Evolutionary conservation across 2,797 vertebrate species (phyloP).

Genomic region (Morus bassanus): DNA sequence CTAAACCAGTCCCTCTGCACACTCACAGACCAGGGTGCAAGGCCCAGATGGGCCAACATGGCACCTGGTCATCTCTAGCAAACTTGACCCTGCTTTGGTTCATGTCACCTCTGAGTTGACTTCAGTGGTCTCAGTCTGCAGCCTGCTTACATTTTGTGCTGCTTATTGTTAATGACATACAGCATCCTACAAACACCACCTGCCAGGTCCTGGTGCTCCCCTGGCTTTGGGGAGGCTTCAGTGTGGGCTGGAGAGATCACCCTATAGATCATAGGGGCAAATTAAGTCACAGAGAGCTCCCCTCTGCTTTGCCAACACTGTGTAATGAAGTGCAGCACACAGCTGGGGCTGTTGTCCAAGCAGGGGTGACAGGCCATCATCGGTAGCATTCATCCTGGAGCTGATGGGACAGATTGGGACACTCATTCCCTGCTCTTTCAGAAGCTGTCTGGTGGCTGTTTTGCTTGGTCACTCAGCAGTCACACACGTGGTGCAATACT

Average conservation of each 20-base stretch:
- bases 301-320: background rate
- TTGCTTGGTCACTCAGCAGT: background rate
- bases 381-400: background rate
- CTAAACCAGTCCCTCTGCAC: background rate
- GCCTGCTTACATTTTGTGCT: background rate
- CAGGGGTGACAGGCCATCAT: background rate
- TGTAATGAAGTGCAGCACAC: background rate
- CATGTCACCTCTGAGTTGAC: background rate
- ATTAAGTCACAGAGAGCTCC: background rate
- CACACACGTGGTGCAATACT: accelerated
- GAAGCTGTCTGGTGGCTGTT: background rate
- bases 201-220: background rate
- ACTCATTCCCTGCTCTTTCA: background rate
- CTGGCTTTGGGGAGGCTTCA: background rate
- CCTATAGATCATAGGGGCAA: background rate
- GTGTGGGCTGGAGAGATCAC: background rate
- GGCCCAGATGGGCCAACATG: accelerated
- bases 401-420: background rate
- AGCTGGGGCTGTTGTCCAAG: background rate
- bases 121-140: background rate
- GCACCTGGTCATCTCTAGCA: background rate
- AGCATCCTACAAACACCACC: background rate
- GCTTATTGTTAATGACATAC: background rate
- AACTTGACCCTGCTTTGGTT: background rate
- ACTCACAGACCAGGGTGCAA: background rate